Evolutionary conservation across 2,113 vertebrate species (phyloP).

Genomic region (Paratilapia polleni): DNA sequence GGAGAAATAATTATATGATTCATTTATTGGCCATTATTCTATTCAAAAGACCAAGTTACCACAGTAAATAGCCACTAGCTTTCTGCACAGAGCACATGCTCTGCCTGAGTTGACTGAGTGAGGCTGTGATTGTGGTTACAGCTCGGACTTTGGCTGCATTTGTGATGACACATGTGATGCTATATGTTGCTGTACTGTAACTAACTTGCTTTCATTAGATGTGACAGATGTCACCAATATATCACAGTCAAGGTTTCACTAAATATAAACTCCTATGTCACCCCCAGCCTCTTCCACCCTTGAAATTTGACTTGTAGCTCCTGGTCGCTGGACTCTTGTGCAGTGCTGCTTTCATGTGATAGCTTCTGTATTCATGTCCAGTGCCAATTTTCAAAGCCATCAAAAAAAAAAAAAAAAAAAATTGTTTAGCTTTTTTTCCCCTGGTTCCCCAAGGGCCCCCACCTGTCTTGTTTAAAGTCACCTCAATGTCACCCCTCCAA

Average conservation of each 20-base stretch:
- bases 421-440: neutral
- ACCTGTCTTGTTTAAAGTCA: no score
- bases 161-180: neutral
- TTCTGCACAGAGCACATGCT: neutral
- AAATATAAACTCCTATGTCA: neutral
- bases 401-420: no score
- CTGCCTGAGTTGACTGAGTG: neutral
- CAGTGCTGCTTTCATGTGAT: neutral
- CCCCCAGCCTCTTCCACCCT: neutral
- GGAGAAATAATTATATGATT: neutral
- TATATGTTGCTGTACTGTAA: conserved; percentile 1
- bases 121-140: neutral
- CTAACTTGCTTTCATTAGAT: neutral
- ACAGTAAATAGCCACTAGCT: neutral
- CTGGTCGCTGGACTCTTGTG: neutral
- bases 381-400: neutral
- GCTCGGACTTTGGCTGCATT: neutral
- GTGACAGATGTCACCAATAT: neutral
- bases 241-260: neutral
- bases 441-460: neutral
- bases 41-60: neutral
- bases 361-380: neutral
- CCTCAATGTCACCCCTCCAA: neutral
- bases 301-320: neutral
- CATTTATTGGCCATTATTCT: neutral